A percentile compares a stretch with the other conserved stretches of the same genome.
phyloP scores from a whole-genome alignment of 2,888 invertebrate genomes.

The Caenorhabditis virilis region DNA sequence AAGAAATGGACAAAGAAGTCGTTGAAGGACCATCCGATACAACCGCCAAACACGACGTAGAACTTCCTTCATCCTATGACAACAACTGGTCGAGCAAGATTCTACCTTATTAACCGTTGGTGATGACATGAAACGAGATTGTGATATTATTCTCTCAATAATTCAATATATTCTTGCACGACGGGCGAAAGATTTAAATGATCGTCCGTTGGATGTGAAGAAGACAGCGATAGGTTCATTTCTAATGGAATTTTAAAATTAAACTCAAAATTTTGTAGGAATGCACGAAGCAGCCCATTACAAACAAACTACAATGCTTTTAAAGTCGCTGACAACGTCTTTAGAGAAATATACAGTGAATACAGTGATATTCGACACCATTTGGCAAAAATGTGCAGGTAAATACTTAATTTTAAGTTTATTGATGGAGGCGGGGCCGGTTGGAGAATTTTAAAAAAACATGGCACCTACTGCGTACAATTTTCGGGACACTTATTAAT shows the following conservation, averaged over 20 bases:
- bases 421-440: no score
- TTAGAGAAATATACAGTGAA: constrained; percentile 82
- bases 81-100: constrained; percentile 69
- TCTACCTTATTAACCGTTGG: constrained; percentile 52
- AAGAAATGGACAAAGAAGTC: constrained; percentile 88
- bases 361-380: constrained; percentile 94
- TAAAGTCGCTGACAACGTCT: constrained; percentile 88
- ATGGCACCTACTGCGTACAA: no score
- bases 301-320: constrained; percentile 86
- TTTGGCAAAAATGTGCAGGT: constrained; percentile 76
- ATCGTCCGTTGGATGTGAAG: constrained; percentile 81
- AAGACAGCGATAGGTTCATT: constrained; percentile 76
- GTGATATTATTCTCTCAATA: constrained; percentile 85
- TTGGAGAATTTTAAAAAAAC: no score
- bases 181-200: constrained; percentile 91
- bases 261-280: constrained; percentile 75
- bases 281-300: constrained; percentile 89
- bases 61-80: constrained; percentile 71
- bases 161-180: constrained; percentile 73
- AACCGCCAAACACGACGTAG: constrained; percentile 66
- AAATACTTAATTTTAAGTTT: neutral
- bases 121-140: constrained; percentile 75
- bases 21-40: constrained; percentile 70
- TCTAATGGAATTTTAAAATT: no score
- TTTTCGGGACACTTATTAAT: no score